Evolutionary conservation across 37 sponge, comb jelly and placozoan species (phyloP), one percentile per base, ranked within the genome.

Genomic region (Halichondria panicea): DNA sequence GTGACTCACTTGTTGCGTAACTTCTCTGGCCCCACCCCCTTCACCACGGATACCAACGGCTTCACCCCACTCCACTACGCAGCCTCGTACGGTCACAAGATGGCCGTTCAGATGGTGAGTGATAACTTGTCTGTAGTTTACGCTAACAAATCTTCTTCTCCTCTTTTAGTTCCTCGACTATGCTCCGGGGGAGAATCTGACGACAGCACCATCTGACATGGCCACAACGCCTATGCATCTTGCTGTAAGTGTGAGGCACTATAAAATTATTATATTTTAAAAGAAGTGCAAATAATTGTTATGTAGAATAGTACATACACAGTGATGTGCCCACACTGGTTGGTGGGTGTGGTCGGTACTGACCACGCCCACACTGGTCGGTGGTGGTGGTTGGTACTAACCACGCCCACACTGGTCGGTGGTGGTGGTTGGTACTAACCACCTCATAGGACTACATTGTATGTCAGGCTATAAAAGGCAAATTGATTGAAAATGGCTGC

Each of bases 41-140:
- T 70, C 43, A 48, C 71, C n/a, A 32, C 52, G 44, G 94, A 93
- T 75, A 59, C 15, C 22, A 66, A 76, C 1, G 84, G 87, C 8
- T 90, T 71, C 77, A 86, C 92, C 27, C 81, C 91, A 4, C 81
- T 90, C 48, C 91, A 94, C 63, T 94, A 90, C 48, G 91, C 94
- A 31, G 91, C 91, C 27, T 57, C 55, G 44, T 77, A 79, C 67
- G 94, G 94, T 21, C 91, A 90, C 78, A 90, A 82, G 71, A 78
- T 94, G 69, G 80, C 82, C 53, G 70, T 94, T 0, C 87, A 94
- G 45, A 87, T 91, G 75, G 84, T 88, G 62, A 43, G 40, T n/a
- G n/a, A n/a, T n/a, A 5, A 64, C 21, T 9, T 64, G 35, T 34
- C 2, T 4, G 3, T 21, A 9, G 65, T 38, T 50, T 1, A 22